Base-by-base conservation (phyloP, 2,113 vertebrate genomes). In the Calidris pygmaea region DNA sequence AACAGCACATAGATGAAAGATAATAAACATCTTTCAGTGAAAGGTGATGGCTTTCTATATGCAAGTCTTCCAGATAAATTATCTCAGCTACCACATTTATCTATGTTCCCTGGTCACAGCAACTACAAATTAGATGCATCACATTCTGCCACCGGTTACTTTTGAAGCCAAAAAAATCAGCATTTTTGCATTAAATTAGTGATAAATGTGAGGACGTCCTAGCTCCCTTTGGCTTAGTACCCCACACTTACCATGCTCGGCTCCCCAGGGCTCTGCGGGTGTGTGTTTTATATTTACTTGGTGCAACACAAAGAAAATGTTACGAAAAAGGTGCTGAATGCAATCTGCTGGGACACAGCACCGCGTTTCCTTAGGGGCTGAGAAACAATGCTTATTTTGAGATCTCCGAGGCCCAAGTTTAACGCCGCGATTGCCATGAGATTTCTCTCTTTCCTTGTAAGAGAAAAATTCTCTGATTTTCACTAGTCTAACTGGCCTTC, bases 301-400 rank as follows among this genome's bases (percentile, higher is more conserved):
- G n/a, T 58, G 26, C 13, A 45, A 18, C 19, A 71, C 47, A 4
- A 41, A 62, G 20, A 14, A 59, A 53, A 23, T 3, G 23, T 60
- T 9, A 68, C 7, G 30, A 50, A 35, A 75, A 86, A 94, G 75
- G 63, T 67, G 72, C 53, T 34, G 56, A 62, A 66, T 12, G 9
- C 62, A 39, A 29, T 30, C 47, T 24, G 29, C 75, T 67, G 23
- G 73, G 80, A 93, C 52, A 18, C 43, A 62, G 81, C 35, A 55
- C 10, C 75, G 22, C 0, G 0, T 10, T 74, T 74, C 68, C 43
- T 65, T 15, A 22, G 2, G 1, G 41, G 19, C 56, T 59, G 58
- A 77, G 26, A 65, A 82, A 83, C 12, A 32, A 29, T 3, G 18
- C 34, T 59, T 43, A 16, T 72, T 72, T 30, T 47, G 76, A 88